Evolutionary conservation across 2,797 vertebrate genomes (phyloP).

Genomic region (Sebastes variabilis): DNA sequence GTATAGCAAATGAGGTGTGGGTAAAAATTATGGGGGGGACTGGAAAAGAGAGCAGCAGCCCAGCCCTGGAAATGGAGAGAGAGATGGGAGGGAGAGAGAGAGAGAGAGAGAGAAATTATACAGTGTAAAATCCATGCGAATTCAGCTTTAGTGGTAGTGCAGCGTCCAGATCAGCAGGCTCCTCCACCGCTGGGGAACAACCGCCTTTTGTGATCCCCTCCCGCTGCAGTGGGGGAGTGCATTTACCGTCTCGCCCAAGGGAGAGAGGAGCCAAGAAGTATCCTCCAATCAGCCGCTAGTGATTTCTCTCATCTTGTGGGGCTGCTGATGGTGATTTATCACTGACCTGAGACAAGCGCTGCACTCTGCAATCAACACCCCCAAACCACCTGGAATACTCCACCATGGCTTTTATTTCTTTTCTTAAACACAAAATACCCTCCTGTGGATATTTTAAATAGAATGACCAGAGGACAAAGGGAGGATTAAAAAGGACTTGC

Average conservation of each 20-base stretch:
- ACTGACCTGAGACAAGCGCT: constrained; percentile 64
- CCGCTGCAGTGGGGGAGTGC: constrained; percentile 75
- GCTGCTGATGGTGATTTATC: constrained; percentile 73
- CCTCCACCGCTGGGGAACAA: constrained; percentile 54
- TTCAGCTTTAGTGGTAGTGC: constrained; percentile 56
- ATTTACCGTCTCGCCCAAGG: constrained; percentile 67
- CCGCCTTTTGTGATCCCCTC: constrained; percentile 66
- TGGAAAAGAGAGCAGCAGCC: constrained; percentile 66
- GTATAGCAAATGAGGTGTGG: constrained; percentile 73
- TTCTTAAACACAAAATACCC: constrained; percentile 27
- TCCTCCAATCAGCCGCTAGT: constrained; percentile 76
- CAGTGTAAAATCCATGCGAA: constrained; percentile 60
- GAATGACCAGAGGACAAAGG: constrained; percentile 55
- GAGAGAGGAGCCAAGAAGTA: constrained; percentile 66
- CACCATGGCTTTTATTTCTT: constrained; percentile 29
- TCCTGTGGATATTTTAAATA: constrained; percentile 49
- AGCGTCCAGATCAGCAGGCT: constrained; percentile 56
- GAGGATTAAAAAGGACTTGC: constrained; percentile 59
- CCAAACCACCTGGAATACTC: constrained; percentile 59
- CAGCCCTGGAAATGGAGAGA: constrained; percentile 58
- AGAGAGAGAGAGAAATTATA: constrained; percentile 43
- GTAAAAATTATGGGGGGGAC: constrained; percentile 67
- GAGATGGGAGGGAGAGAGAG: constrained; percentile 23
- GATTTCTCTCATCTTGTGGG: constrained; percentile 62
- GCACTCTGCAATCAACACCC: constrained; percentile 50